Conservation (phyloP, 2,113 vertebrate genomes). For the Sorex araneus region DNA sequence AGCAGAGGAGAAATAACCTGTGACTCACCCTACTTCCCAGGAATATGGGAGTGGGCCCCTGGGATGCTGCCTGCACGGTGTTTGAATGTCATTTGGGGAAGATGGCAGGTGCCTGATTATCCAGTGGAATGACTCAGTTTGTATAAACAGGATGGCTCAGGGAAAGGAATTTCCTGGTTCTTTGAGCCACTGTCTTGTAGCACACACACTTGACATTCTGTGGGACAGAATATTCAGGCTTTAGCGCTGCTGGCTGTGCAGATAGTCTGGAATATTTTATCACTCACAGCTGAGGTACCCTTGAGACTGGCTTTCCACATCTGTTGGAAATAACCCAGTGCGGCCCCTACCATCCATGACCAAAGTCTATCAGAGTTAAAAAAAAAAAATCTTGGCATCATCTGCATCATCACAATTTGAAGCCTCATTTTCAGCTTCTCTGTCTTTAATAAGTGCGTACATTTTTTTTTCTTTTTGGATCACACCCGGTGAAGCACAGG, state of each 20-base stretch:
- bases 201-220: neutral
- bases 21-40: slow-evolving; percentile 46
- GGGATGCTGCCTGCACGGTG: neutral
- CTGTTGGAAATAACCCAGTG: neutral
- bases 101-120: slow-evolving; percentile 49
- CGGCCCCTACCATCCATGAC: too few relatives aligned
- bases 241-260: neutral
- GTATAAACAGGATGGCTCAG: slow-evolving; percentile 52
- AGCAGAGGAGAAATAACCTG: neutral
- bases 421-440: neutral
- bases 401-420: neutral
- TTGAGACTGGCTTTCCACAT: neutral
- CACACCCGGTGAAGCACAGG: too few relatives aligned
- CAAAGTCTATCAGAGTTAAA: neutral
- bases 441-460: slow-evolving; percentile 10
- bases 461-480: too few relatives aligned
- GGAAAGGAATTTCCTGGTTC: slow-evolving; percentile 62
- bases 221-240: neutral
- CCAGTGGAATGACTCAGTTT: slow-evolving; percentile 50
- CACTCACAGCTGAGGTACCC: neutral
- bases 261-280: neutral
- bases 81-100: slow-evolving; percentile 50
- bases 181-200: neutral
- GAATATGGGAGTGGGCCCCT: neutral
- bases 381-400: neutral